Conservation (phyloP, 2,888 invertebrate genomes). For the Melanophora roralis region DNA sequence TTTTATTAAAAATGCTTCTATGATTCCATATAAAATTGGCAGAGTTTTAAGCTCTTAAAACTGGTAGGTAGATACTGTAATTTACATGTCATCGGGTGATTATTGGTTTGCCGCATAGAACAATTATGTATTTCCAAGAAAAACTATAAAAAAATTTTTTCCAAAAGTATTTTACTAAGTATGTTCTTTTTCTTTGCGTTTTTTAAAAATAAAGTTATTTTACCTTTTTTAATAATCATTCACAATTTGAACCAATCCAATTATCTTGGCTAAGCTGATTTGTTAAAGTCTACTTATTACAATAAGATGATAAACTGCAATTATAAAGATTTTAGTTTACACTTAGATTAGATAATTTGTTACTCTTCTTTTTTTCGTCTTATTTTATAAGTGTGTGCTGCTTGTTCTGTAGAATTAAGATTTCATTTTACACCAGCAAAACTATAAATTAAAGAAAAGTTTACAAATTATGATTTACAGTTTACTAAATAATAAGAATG, state of each 20-base stretch:
- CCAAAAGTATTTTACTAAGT: too few species aligned
- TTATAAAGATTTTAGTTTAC: conserved; percentile 22
- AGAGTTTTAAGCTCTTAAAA: too few species aligned
- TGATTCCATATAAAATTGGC: not conserved
- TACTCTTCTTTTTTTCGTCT: not conserved
- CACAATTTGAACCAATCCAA: not conserved
- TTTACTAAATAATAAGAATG: conserved; percentile 40
- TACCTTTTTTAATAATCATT: not conserved
- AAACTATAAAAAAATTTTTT: too few species aligned
- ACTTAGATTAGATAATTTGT: conserved; percentile 49
- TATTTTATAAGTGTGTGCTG: not conserved
- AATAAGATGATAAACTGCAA: conserved; percentile 5
- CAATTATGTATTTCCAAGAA: too few species aligned
- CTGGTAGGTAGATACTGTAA: too few species aligned
- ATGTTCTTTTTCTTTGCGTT: too few species aligned
- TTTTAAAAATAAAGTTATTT: too few species aligned
- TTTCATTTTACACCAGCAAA: conserved; percentile 21
- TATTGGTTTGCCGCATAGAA: too few species aligned
- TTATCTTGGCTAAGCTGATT: conserved; percentile 1
- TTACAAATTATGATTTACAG: conserved; percentile 57
- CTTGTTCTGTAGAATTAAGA: not conserved
- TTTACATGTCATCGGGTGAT: too few species aligned
- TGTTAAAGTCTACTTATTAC: not conserved
- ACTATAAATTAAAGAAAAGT: conserved; percentile 45
- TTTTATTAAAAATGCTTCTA: not conserved